Conservation (phyloP, 2,113 vertebrate genomes). For the Psittacula cyanocephala region DNA sequence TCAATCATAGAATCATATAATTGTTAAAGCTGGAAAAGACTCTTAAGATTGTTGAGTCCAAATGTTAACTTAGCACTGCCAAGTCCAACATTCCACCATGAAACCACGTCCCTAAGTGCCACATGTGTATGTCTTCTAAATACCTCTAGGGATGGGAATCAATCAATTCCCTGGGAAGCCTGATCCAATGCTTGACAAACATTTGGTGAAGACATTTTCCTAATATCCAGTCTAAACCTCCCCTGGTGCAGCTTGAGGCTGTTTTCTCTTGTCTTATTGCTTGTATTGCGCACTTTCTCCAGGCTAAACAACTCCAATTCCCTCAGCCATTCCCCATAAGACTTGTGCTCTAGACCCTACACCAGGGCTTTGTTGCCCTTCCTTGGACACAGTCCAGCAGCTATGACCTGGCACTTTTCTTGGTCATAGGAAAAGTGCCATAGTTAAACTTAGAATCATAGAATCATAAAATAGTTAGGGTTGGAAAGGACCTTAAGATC, state of each 20-base stretch:
- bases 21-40: not conserved
- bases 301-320: not conserved
- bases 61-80: not conserved
- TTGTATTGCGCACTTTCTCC: not conserved
- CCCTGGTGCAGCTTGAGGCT: not conserved
- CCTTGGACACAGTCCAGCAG: not conserved
- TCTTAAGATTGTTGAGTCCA: not conserved
- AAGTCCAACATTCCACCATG: not conserved
- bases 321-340: not conserved
- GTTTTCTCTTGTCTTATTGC: not conserved
- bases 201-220: not conserved
- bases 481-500: not conserved
- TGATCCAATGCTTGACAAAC: not conserved
- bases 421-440: not conserved
- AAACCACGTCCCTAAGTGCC: not conserved
- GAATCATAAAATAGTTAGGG: not conserved
- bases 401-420: not conserved
- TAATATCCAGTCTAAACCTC: not conserved
- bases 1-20: not conserved
- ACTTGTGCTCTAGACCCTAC: not conserved
- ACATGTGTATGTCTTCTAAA: not conserved
- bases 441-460: not conserved
- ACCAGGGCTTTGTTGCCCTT: too few relatives aligned
- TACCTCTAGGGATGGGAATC: not conserved
- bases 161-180: not conserved